These are phyloP conservation scores for Capitella teleta DNA, from an alignment of 1,140 invertebrate species.

Conservation along the genomic window DNA sequence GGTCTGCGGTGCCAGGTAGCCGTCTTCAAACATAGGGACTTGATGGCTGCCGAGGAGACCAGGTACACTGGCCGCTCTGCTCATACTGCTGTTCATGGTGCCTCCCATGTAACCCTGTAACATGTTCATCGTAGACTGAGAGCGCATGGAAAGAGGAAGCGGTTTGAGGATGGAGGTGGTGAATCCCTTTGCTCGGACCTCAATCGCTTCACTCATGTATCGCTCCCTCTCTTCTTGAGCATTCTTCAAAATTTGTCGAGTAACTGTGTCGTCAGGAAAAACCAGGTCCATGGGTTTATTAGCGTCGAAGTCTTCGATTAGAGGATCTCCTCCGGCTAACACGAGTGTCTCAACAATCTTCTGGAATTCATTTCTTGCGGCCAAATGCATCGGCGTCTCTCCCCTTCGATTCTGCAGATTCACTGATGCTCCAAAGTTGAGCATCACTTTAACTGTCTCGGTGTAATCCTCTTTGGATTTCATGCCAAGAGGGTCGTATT, in stretches of 20 bases:
- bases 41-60: neutral
- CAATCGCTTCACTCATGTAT: conserved; percentile 4
- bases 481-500: conserved; percentile 14
- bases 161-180: neutral
- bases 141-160: neutral
- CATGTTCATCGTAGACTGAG: neutral
- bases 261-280: conserved; percentile 9
- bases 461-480: conserved; percentile 12
- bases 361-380: conserved; percentile 16
- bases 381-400: conserved; percentile 27
- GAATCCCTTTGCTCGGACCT: conserved; percentile 11
- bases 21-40: neutral
- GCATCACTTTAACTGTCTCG: conserved; percentile 10
- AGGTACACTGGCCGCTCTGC: neutral
- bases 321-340: conserved; percentile 6
- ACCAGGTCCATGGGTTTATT: conserved; percentile 11
- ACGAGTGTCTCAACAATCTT: conserved; percentile 11
- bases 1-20: neutral
- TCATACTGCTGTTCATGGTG: neutral
- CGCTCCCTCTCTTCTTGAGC: conserved; percentile 3
- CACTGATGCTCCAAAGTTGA: conserved; percentile 16
- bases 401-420: conserved; percentile 20
- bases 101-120: neutral
- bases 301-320: conserved; percentile 10
- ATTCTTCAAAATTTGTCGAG: conserved; percentile 9